Evolutionary conservation across 2,888 invertebrate genomes (phyloP), one percentile per base, ranked within the genome.

Genomic region (Eilema sororculum): DNA sequence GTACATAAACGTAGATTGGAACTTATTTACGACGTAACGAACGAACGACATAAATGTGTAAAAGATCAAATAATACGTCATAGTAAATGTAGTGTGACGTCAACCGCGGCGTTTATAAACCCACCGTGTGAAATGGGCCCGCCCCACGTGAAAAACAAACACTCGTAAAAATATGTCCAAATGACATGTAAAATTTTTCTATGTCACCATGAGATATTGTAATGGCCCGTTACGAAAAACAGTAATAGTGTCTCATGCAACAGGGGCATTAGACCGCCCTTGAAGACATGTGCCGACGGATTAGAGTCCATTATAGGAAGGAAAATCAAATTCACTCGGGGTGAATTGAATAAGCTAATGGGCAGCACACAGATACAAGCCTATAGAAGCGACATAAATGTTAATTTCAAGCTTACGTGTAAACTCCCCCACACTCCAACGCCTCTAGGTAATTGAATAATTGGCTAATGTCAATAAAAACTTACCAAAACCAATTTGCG

Each of bases 131-230:
- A 90, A 91, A 89, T 84, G 86, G 87, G 88, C 87, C 93, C 92
- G 91, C 93, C 93, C 91, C 87, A 84, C 80, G 84, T 91, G 91
- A 89, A 94, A 95, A 95, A 94, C 95, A 93, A 95, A 95, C 92
- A 94, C 89, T 89, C 90, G 83, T 91, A 91, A 91, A 93, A 93
- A 92, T 89, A 86, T 89, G 81, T 87, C 91, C 91, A 94, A 95
- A 95, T 95, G 93, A 94, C 94, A 94, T 90, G 93, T 93, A 87
- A 91, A 93, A 95, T 93, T 94, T 94, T 94, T 95, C 95, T 93
- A 89, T 89, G 95, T 94, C 95, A 94, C 91, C 86, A 94, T 94
- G 93, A 95, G 90, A 93, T 92, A 95, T 94, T 90, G 91, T 95
- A 95, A 95, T 95, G 95, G 90, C 84, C 91, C 95, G 94, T 95